phyloP scores from a whole-genome alignment of 2,888 invertebrate genomes.

The Drosophila melanosoma region DNA sequence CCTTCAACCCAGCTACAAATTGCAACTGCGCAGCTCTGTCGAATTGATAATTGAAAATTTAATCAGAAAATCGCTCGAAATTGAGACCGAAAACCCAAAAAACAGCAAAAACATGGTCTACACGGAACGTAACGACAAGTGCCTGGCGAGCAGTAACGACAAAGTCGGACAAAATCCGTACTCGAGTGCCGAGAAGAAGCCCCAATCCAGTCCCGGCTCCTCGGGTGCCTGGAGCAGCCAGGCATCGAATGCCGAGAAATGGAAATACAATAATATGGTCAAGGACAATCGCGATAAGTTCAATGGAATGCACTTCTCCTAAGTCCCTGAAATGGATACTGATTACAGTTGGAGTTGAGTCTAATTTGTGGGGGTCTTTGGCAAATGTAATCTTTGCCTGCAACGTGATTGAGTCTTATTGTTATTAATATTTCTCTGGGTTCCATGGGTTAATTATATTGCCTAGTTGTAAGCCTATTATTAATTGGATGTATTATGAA shows the following conservation, averaged over 20 bases:
- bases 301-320: constrained; percentile 83
- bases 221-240: constrained; percentile 68
- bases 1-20: constrained; percentile 28
- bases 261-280: constrained; percentile 84
- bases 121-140: constrained; percentile 83
- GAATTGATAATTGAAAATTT: constrained; percentile 33
- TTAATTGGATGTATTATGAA: constrained; percentile 17
- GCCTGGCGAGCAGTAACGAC: constrained; percentile 64
- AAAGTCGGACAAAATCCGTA: constrained; percentile 35
- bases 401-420: constrained; percentile 46
- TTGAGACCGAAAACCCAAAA: constrained; percentile 17
- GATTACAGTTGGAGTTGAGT: neutral
- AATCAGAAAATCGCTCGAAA: constrained; percentile 24
- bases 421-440: constrained; percentile 41
- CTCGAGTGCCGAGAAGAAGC: constrained; percentile 20
- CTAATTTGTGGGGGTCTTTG: constrained; percentile 2
- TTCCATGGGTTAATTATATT: constrained; percentile 39
- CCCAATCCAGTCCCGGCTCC: constrained; percentile 24
- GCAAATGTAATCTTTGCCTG: constrained; percentile 1
- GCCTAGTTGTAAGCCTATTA: constrained; percentile 36
- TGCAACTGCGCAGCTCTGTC: constrained; percentile 39
- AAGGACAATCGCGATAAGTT: constrained; percentile 82
- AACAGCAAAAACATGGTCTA: constrained; percentile 82
- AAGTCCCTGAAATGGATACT: constrained; percentile 16
- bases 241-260: constrained; percentile 78